Evolutionary conservation across 2,888 invertebrate genomes (phyloP).

Genomic region (Chymomyza caudatula): DNA sequence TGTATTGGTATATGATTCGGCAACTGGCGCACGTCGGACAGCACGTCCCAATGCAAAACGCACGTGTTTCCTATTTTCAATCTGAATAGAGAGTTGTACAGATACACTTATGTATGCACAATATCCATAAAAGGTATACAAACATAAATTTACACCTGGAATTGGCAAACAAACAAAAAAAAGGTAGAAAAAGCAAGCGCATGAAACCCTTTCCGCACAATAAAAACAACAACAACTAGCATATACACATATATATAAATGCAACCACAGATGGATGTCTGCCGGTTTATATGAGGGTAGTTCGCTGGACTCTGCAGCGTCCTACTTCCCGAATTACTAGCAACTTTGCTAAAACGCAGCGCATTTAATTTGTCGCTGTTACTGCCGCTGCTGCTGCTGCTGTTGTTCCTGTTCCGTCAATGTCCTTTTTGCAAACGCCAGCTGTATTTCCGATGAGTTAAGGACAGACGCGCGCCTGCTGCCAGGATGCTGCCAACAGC

Average conservation of each 20-base stretch:
- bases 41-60: slow-evolving; percentile 22
- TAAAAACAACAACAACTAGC: neutral
- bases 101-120: neutral
- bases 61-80: slow-evolving; percentile 48
- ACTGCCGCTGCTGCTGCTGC: slow-evolving; percentile 33
- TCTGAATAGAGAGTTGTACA: neutral
- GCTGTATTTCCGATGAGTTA: slow-evolving; percentile 56
- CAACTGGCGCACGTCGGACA: slow-evolving; percentile 64
- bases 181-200: neutral
- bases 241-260: slow-evolving; percentile 26
- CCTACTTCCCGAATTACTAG: slow-evolving; percentile 31
- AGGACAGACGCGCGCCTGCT: slow-evolving; percentile 58
- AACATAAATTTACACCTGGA: slow-evolving; percentile 73
- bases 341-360: neutral
- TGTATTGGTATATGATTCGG: slow-evolving; percentile 18
- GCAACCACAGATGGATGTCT: slow-evolving; percentile 59
- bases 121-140: neutral
- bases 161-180: slow-evolving; percentile 56
- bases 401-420: slow-evolving; percentile 44
- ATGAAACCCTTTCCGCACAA: neutral
- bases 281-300: slow-evolving; percentile 19
- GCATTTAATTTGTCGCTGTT: neutral
- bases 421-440: slow-evolving; percentile 52
- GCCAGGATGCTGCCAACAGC: slow-evolving; percentile 60
- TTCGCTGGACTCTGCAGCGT: slow-evolving; percentile 4